These are phyloP conservation scores for Macrosoma leucophasiata DNA, from an alignment of 2,888 invertebrate genomes.

Conservation along the genomic window DNA sequence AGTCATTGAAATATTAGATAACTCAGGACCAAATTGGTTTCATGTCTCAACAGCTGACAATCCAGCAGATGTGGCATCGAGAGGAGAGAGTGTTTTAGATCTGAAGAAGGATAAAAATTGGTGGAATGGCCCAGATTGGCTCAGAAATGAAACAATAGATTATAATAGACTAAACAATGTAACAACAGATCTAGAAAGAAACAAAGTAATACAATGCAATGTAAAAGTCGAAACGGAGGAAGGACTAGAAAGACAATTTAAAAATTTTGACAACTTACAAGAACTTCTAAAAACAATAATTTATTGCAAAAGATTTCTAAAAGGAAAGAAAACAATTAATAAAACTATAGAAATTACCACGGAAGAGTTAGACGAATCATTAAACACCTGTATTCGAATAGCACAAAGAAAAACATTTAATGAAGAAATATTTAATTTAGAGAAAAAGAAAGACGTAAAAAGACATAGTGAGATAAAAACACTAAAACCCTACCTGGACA, in stretches of 20 bases:
- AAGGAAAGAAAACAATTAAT: conserved; percentile 10
- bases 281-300: conserved; percentile 4
- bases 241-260: conserved; percentile 12
- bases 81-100: conserved; percentile 3
- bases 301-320: conserved; percentile 7
- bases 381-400: conserved; percentile 20
- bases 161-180: not conserved
- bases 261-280: conserved; percentile 2
- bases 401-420: conserved; percentile 20
- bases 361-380: no score
- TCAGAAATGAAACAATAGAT: not conserved
- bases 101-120: not conserved
- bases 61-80: conserved; percentile 15
- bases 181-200: conserved; percentile 5
- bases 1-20: conserved; percentile 4
- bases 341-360: conserved; percentile 12
- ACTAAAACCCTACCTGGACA: conserved; percentile 23
- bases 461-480: conserved; percentile 18
- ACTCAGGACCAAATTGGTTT: conserved; percentile 8
- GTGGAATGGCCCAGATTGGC: conserved; percentile 12
- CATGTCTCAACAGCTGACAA: conserved; percentile 11
- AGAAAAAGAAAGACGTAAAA: conserved; percentile 11
- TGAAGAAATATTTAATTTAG: conserved; percentile 10
- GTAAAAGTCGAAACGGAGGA: conserved; percentile 1
- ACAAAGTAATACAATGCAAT: conserved; percentile 3